These are phyloP conservation scores for Serilophus lunatus DNA, from an alignment of 2,113 vertebrate species.

Conservation along the genomic window DNA sequence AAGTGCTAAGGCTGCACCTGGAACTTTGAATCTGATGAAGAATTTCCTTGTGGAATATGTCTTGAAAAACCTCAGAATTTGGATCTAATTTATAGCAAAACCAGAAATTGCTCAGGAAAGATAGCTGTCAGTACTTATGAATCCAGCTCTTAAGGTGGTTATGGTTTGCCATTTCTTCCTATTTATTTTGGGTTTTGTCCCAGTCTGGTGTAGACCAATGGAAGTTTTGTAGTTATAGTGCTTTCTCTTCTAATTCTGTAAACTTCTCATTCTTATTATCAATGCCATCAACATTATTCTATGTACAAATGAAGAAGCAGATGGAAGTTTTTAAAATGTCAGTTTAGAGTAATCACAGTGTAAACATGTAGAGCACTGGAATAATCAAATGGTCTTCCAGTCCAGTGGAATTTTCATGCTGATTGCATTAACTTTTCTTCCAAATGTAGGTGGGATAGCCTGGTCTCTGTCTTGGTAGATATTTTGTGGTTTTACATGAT, in stretches of 20 bases:
- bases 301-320: not conserved
- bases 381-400: not conserved
- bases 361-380: not conserved
- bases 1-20: not conserved
- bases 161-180: not conserved
- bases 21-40: not conserved
- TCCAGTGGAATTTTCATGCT: not conserved
- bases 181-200: not conserved
- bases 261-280: not conserved
- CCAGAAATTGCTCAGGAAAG: not conserved
- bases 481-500: not conserved
- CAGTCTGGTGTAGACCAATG: accelerated
- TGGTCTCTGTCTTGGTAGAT: not conserved
- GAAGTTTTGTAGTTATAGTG: not conserved
- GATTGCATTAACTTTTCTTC: not conserved
- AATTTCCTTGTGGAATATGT: not conserved
- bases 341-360: not conserved
- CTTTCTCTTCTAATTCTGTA: not conserved
- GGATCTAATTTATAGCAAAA: not conserved
- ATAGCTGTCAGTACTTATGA: accelerated
- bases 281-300: not conserved
- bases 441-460: not conserved
- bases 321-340: not conserved
- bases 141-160: not conserved
- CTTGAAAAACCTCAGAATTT: not conserved